Conservation (phyloP, 2,888 invertebrate species). For the Himalopsyche tibetana region DNA sequence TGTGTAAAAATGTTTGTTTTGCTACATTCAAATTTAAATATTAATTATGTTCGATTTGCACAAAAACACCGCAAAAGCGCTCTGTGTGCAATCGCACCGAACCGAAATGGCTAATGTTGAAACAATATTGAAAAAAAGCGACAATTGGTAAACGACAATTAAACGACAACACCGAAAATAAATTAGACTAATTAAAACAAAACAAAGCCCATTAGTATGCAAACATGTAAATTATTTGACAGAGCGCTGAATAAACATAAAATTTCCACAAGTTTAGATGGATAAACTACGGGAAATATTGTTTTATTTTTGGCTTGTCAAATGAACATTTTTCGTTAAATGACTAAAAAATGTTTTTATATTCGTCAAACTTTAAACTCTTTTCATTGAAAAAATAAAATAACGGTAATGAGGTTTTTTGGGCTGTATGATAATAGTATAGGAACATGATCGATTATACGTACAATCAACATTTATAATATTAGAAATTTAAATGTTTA, state of each 20-base stretch:
- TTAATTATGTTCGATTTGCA: background rate
- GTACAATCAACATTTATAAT: no score
- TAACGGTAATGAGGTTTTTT: no score
- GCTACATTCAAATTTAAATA: background rate
- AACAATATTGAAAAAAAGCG: constrained; percentile 53
- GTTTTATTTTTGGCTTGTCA: background rate
- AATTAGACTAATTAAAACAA: constrained; percentile 63
- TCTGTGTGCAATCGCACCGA: constrained; percentile 5
- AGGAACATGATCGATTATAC: no score
- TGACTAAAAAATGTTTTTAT: background rate
- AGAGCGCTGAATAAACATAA: constrained; percentile 52
- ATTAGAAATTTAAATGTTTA: no score
- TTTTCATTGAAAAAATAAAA: background rate
- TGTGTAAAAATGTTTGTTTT: no score
- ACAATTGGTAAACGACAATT: constrained; percentile 23
- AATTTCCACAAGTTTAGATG: constrained; percentile 10
- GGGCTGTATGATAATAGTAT: no score
- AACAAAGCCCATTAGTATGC: constrained; percentile 60
- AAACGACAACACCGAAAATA: constrained; percentile 57
- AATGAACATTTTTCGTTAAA: background rate
- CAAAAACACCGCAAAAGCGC: constrained; percentile 12
- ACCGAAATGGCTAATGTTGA: constrained; percentile 48
- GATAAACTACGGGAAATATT: constrained; percentile 1
- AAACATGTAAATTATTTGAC: constrained; percentile 60
- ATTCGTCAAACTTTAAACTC: background rate